Conservation (phyloP, 2,888 invertebrate genomes). For the Athalia cordata region DNA sequence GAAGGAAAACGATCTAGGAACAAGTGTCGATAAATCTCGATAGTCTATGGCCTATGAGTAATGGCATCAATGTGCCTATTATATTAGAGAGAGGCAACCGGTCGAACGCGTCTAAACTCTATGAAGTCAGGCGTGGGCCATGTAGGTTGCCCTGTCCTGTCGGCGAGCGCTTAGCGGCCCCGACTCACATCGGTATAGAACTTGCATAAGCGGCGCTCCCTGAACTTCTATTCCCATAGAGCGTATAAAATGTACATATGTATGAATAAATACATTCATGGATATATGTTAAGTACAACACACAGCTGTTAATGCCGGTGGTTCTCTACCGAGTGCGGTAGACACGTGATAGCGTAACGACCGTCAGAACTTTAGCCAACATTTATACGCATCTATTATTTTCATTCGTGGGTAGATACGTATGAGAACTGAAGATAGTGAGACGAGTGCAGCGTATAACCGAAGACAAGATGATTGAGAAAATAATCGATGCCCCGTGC, state of each 20-base stretch:
- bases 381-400: too few species aligned
- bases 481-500: too few species aligned
- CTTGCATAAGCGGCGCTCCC: slow-evolving; percentile 43
- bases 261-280: too few species aligned
- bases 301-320: not conserved
- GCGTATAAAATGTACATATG: slow-evolving; percentile 8
- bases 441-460: not conserved
- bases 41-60: slow-evolving; percentile 42
- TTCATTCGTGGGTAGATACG: too few species aligned
- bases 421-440: too few species aligned
- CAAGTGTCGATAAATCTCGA: slow-evolving; percentile 39
- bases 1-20: slow-evolving; percentile 7
- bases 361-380: not conserved
- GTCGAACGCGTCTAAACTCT: slow-evolving; percentile 26
- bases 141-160: slow-evolving; percentile 48
- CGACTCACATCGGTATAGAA: not conserved
- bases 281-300: too few species aligned
- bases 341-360: not conserved
- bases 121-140: slow-evolving; percentile 48
- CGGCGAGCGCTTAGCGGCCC: slow-evolving; percentile 41
- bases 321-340: not conserved
- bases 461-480: not conserved
- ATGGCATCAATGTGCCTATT: slow-evolving; percentile 34
- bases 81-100: slow-evolving; percentile 38
- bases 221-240: slow-evolving; percentile 40